Percentiles rank a stretch among this genome's conserved stretches.
These are phyloP conservation scores for Gopherus evgoodei DNA, from an alignment of 2,113 vertebrate species.

Conservation along the genomic window DNA sequence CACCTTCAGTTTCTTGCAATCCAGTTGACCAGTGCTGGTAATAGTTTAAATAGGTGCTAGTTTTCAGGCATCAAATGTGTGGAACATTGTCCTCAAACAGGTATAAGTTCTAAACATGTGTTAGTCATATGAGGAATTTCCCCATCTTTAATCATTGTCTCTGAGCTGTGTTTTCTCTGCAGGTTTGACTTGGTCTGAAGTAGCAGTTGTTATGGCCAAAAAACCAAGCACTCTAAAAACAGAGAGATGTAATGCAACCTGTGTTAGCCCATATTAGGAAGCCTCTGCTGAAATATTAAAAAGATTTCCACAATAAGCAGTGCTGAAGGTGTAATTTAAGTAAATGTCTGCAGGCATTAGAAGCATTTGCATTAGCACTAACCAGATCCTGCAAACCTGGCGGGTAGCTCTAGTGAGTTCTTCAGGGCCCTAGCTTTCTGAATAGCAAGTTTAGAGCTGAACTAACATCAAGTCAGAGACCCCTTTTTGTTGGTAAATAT, in stretches of 20 bases:
- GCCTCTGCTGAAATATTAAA: slow-evolving; percentile 66
- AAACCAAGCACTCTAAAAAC: slow-evolving; percentile 70
- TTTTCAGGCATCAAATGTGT: slow-evolving; percentile 30
- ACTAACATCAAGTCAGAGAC: slow-evolving; percentile 19
- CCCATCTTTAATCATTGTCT: slow-evolving; percentile 61
- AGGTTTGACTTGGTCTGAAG: slow-evolving; percentile 70
- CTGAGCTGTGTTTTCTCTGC: slow-evolving; percentile 55
- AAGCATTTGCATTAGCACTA: slow-evolving; percentile 25
- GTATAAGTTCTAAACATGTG: slow-evolving; percentile 58
- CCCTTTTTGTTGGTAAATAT: slow-evolving; percentile 56
- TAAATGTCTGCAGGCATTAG: slow-evolving; percentile 42
- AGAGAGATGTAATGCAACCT: slow-evolving; percentile 67
- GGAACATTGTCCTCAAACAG: background rate
- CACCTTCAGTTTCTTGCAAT: background rate
- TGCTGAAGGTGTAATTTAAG: slow-evolving; percentile 44
- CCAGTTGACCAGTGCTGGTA: slow-evolving; percentile 51
- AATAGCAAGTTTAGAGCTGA: background rate
- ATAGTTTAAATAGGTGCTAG: slow-evolving; percentile 27
- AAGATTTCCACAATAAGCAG: slow-evolving; percentile 36
- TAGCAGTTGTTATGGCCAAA: slow-evolving; percentile 65
- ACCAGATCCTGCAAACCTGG: background rate
- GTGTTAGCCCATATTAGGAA: slow-evolving; percentile 75
- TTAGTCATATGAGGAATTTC: slow-evolving; percentile 7
- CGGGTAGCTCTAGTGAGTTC: slow-evolving; percentile 46
- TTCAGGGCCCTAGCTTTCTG: slow-evolving; percentile 11